A percentile compares a stretch with the other conserved stretches of the same genome.
Conservation (phyloP, 2,113 vertebrate species). For the Saccopteryx leptura region DNA sequence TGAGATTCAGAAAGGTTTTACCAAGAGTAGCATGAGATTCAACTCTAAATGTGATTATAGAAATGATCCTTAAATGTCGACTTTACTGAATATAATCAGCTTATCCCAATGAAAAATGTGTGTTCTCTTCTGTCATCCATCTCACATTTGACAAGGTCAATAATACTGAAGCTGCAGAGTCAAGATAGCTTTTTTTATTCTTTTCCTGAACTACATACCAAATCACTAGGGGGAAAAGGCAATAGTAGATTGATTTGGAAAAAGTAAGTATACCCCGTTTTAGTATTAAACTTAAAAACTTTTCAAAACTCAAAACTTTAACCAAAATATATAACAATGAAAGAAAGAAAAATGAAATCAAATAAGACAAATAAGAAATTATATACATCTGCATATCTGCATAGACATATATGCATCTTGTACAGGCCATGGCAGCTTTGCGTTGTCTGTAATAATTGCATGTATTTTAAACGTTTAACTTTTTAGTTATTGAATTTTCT, state of each 20-base stretch:
- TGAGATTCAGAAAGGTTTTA: slow-evolving; percentile 68
- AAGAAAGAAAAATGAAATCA: neutral
- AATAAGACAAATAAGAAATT: too few species aligned
- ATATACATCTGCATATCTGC: neutral
- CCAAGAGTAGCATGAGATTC: slow-evolving; percentile 65
- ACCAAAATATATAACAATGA: neutral
- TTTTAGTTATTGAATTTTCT: neutral
- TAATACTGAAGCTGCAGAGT: slow-evolving; percentile 57
- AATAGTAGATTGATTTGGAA: neutral
- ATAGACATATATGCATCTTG: neutral
- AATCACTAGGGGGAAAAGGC: neutral
- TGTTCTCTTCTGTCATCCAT: slow-evolving; percentile 70
- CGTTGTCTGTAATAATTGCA: neutral
- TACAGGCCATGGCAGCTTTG: neutral
- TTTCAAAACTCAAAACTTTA: slow-evolving; percentile 1
- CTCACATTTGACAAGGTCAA: slow-evolving; percentile 79
- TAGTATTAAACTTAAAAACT: neutral
- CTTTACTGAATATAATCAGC: slow-evolving; percentile 82
- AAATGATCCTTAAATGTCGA: slow-evolving; percentile 82
- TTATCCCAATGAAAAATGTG: slow-evolving; percentile 79
- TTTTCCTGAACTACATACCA: neutral
- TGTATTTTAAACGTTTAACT: neutral
- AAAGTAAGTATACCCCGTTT: neutral
- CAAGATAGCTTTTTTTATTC: slow-evolving; percentile 60
- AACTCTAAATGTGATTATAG: slow-evolving; percentile 85